Base-by-base conservation (phyloP, 2,797 vertebrate species). In the Sebastes minor region DNA sequence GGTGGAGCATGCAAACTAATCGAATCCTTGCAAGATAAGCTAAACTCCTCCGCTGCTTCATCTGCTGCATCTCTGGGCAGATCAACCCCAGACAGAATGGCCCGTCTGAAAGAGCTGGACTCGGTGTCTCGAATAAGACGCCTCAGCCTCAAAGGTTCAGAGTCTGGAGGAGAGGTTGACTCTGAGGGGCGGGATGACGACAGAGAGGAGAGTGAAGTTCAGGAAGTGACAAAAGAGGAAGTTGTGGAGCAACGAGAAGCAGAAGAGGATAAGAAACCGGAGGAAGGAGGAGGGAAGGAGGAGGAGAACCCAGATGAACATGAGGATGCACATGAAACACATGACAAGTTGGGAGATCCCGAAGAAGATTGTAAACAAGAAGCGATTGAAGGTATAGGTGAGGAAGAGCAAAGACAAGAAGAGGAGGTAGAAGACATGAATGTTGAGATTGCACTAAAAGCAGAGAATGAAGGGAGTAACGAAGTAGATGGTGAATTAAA, bases 101-200 rank as follows among this genome's bases (percentile, higher is more conserved):
- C 95, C 76, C 93, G 96, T 46, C 95, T 97, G 92, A 97, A 96
- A 78, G 97, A 98, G 86, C 94, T 97, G 57, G 96, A 96, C 76
- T 96, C 97, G 0, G 95, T 97, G 87, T 97, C 97, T 3, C 94
- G 94, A 38, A 96, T 97, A 94, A 94, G 96, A 83, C 91, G 94
- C 20, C 95, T 98, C 82, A 97, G 94, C 85, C 96, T 95, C 82
- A 96, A 94, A 84, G 95, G 93, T 0, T 60, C 89, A 0, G 95
- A 96, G 69, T 94, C 94, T 0, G 89, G 63, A 82, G 88, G 77
- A 81, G 86, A 88, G 60, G 80, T 70, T 49, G 87, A 90, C 65
- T 84, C 81, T 35, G 84, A 91, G 55, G 86, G 89, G 60, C 80
- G 18, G 62, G 62, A 72, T 16, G 52, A 38, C 22, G 80, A 83